Conservation (phyloP, 2,888 invertebrate genomes). For the Troilus luridus region DNA sequence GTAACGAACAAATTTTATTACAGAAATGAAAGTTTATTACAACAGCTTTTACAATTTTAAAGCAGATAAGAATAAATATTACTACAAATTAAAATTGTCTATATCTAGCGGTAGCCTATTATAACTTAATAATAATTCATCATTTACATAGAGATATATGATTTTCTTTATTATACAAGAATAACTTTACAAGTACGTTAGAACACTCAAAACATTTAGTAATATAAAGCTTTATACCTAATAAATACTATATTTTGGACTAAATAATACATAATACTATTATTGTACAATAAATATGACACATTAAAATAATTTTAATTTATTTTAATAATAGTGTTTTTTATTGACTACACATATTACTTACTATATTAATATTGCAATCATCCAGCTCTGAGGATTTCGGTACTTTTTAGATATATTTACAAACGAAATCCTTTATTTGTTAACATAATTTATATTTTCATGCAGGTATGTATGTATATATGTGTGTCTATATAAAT, state of each 20-base stretch:
- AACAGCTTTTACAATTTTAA: slow-evolving; percentile 9
- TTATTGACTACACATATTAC: slow-evolving; percentile 1
- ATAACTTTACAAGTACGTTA: slow-evolving; percentile 15
- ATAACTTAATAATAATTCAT: not conserved
- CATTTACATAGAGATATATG: not conserved
- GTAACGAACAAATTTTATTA: not conserved
- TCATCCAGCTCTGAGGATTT: slow-evolving; percentile 50
- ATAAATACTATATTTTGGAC: slow-evolving; percentile 43
- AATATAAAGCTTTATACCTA: not conserved
- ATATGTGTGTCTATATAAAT: not conserved
- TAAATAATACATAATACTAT: not conserved
- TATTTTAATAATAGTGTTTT: not conserved
- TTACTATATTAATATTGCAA: slow-evolving; percentile 53
- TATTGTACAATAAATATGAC: slow-evolving; percentile 27
- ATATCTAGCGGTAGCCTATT: slow-evolving; percentile 3
- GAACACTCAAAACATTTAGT: not conserved
- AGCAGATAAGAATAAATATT: slow-evolving; percentile 30
- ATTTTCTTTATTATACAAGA: slow-evolving; percentile 32
- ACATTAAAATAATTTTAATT: slow-evolving; percentile 7
- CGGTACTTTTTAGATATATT: not conserved
- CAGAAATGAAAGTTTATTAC: slow-evolving; percentile 26
- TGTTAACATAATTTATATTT: not conserved
- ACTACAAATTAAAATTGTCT: not conserved
- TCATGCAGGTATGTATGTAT: not conserved
- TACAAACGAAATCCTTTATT: slow-evolving; percentile 7